Evolutionary conservation across 2,113 vertebrate genomes (phyloP).

Genomic region (Gallinago paraguaiae): DNA sequence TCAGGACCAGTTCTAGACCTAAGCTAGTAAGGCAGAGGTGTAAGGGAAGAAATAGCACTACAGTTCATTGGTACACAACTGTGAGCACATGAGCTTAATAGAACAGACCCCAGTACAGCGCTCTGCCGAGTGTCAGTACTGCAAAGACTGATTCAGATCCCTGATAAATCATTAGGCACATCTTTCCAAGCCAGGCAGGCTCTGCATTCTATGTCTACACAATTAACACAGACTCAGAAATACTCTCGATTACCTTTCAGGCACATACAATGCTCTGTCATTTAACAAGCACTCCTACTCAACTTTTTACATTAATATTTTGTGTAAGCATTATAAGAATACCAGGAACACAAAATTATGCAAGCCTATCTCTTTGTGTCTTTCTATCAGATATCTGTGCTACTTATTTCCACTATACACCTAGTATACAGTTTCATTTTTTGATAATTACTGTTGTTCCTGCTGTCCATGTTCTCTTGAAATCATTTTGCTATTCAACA

Average conservation of each 20-base stretch:
- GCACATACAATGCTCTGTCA: background rate
- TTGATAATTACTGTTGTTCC: background rate
- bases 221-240: background rate
- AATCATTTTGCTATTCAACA: background rate
- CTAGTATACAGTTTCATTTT: background rate
- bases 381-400: background rate
- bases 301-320: background rate
- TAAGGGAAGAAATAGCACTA: background rate
- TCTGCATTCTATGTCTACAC: background rate
- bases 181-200: background rate
- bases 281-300: background rate
- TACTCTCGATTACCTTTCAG: background rate
- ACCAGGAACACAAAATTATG: background rate
- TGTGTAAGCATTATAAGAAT: background rate
- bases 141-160: background rate
- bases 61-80: background rate
- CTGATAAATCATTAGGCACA: background rate
- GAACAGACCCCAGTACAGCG: background rate
- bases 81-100: background rate
- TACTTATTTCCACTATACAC: background rate
- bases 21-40: background rate
- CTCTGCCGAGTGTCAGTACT: background rate
- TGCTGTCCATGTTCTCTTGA: background rate
- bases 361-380: background rate
- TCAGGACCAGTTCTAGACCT: background rate